These are phyloP conservation scores for Formica exsecta DNA, from an alignment of 1,140 invertebrate genomes.

Conservation along the genomic window DNA sequence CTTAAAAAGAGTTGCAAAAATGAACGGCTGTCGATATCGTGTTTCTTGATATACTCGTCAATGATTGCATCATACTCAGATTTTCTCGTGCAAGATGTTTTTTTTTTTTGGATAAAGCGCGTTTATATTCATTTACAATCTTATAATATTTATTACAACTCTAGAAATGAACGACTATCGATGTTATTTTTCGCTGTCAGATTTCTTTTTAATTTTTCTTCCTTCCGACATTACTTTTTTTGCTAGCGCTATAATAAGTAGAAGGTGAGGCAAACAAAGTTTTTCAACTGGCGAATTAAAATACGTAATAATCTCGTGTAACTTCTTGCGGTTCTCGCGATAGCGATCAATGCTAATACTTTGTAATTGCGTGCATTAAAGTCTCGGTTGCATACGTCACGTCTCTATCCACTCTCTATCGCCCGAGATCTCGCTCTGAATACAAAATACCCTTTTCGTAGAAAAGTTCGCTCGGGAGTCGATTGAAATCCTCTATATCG, in stretches of 20 bases:
- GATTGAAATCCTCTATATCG: slow-evolving; percentile 20
- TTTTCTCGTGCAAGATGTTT: background rate
- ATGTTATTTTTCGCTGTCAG: background rate
- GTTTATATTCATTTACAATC: background rate
- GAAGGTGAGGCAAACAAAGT: background rate
- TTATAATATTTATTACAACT: slow-evolving; percentile 27
- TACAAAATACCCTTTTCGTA: slow-evolving; percentile 45
- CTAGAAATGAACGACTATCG: slow-evolving; percentile 6
- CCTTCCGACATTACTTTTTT: background rate
- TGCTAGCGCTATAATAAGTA: background rate
- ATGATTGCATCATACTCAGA: background rate
- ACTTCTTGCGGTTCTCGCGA: background rate
- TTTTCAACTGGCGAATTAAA: slow-evolving; percentile 5
- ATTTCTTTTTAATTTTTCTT: background rate
- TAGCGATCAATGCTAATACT: slow-evolving; percentile 27
- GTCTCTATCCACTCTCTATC: slow-evolving; percentile 3
- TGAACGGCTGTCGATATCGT: background rate
- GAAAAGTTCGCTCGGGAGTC: slow-evolving; percentile 27
- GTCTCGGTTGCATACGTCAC: slow-evolving; percentile 27
- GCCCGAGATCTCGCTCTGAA: background rate
- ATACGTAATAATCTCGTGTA: background rate
- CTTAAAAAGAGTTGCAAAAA: background rate
- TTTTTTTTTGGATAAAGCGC: background rate
- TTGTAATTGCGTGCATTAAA: slow-evolving; percentile 47
- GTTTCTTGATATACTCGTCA: background rate